Evolutionary conservation across 1,140 invertebrate species (phyloP).

Genomic region (Epicauta chinensis): DNA sequence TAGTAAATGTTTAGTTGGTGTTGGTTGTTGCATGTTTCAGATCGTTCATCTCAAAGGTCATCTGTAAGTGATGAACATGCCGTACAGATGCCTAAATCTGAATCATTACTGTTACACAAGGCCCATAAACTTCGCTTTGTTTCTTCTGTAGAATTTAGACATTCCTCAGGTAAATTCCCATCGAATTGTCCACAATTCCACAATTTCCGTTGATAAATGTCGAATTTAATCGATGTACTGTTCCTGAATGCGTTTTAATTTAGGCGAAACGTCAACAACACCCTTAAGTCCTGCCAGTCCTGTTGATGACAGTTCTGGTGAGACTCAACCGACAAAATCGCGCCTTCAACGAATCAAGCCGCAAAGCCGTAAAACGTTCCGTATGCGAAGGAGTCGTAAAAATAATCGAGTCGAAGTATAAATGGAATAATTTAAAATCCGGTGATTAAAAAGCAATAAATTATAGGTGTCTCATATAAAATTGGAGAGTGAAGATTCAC

Average conservation of each 20-base stretch:
- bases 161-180: conserved; percentile 56
- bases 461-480: conserved; percentile 42
- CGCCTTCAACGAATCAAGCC: conserved; percentile 87
- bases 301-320: conserved; percentile 59
- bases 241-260: not conserved
- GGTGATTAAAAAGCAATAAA: not conserved
- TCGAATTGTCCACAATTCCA: too few relatives aligned
- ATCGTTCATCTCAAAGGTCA: conserved; percentile 50
- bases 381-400: conserved; percentile 71
- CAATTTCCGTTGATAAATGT: too few relatives aligned
- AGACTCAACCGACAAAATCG: conserved; percentile 58
- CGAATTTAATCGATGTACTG: too few relatives aligned
- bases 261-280: conserved; percentile 65
- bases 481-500: conserved; percentile 40
- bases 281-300: conserved; percentile 67
- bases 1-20: conserved; percentile 2
- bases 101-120: conserved; percentile 51
- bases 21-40: conserved; percentile 47
- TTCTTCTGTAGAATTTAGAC: conserved; percentile 65
- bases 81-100: conserved; percentile 46
- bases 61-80: conserved; percentile 52
- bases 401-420: conserved; percentile 47
- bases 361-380: conserved; percentile 89
- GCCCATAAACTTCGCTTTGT: conserved; percentile 70
- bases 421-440: conserved; percentile 1